Base-by-base conservation (phyloP, 1,140 invertebrate genomes). In the Lucilia sericata region DNA sequence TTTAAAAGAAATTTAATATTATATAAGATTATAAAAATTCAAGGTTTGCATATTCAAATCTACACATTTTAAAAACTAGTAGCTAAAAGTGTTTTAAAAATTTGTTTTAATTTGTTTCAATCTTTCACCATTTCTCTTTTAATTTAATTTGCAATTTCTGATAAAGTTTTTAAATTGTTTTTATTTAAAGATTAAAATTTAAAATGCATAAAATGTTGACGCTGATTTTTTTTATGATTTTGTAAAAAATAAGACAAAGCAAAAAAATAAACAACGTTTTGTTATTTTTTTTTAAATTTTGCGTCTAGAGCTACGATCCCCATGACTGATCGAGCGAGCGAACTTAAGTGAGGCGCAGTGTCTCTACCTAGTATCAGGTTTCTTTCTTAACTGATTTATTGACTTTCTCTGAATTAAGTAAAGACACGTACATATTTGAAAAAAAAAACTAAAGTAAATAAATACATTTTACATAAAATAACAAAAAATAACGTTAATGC, bases 21-120 rank as follows among this genome's bases (percentile, higher is more conserved):
- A 60, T 17, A 60, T 60, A 60, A 60, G 5, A 0, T n/a, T 87
- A 8, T 86, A 88, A 88, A 84, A 90, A 60, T 60, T 60, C 17
- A 60, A 60, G 55, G 17, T 60, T 60, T 60, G 55, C 14, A n/a
- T n/a, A 60, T 42, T 42, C 5, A 42, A 42, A 8, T 42, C 10
- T 5, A 10, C 42, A 42, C 42, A 42, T 42, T 42, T 42, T 7
- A 7, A n/a, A 42, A 42, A 42, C 42, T 42, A 8, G 10, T 8
- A 42, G 5, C 10, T 42, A 42, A 42, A 42, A 42, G 2, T 3
- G 42, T 42, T 42, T 42, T 42, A 42, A 30, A 30, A 30, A 30
- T 30, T 2, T 42, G 42, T 42, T 42, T 42, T 5, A 42, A 42
- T 2, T 0, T 42, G 42, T 42, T 30, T 30, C 25, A 30, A 42